Conservation (phyloP, 1,140 invertebrate genomes). For the Andricus grossulariae region DNA sequence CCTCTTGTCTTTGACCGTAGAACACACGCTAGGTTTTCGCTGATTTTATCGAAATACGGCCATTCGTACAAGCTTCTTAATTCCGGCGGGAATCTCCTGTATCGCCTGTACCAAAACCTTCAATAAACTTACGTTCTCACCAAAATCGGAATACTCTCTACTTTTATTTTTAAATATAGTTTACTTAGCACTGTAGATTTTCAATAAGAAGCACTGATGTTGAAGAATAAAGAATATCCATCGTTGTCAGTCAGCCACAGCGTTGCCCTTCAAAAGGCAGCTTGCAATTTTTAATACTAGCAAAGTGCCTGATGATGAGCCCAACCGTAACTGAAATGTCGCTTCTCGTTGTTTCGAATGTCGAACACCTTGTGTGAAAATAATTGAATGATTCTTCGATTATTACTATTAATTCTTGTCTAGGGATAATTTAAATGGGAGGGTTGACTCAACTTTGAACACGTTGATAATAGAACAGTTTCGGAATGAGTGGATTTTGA, state of each 20-base stretch:
- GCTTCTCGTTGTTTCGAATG: not conserved
- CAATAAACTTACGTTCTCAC: constrained; percentile 28
- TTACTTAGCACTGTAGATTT: not conserved
- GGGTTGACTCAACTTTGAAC: not conserved
- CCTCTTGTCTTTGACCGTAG: constrained; percentile 9
- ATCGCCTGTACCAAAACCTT: constrained; percentile 29
- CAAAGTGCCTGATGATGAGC: constrained; percentile 70
- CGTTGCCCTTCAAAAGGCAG: constrained; percentile 70
- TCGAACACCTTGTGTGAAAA: too few relatives aligned
- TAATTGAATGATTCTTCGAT: too few relatives aligned
- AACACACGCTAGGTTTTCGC: not conserved
- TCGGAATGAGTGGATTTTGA: not conserved
- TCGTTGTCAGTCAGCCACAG: constrained; percentile 48
- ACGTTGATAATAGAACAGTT: not conserved
- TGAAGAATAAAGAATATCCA: not conserved
- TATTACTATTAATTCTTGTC: too few relatives aligned
- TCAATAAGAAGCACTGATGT: not conserved
- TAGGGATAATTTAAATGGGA: too few relatives aligned
- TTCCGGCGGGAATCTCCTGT: constrained; percentile 9
- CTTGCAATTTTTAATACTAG: constrained; percentile 60
- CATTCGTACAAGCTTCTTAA: constrained; percentile 12
- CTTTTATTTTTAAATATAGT: too few relatives aligned
- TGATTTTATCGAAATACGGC: constrained; percentile 11
- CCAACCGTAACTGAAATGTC: constrained; percentile 57
- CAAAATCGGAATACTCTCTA: not conserved